Percentiles rank a stretch among this genome's conserved stretches.
Conservation (phyloP, 2,797 vertebrate genomes). For the Pangasius krempfi region DNA sequence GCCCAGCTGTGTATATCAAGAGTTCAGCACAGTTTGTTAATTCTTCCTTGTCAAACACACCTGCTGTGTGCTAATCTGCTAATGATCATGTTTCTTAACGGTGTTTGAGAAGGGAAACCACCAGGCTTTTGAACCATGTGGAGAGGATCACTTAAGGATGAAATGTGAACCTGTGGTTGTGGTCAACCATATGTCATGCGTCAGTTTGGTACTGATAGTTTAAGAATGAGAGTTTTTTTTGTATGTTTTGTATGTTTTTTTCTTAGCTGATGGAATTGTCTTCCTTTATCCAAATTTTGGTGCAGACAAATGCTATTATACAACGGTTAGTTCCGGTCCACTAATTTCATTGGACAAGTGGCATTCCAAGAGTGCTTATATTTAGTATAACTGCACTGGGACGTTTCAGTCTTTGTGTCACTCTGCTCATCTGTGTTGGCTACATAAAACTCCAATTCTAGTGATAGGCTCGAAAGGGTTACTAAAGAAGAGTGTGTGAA, state of each 20-base stretch:
- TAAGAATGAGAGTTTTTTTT: neutral
- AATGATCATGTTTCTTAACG: conserved; percentile 12
- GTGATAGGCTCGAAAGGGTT: neutral
- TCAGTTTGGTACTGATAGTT: neutral
- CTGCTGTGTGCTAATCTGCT: conserved; percentile 26
- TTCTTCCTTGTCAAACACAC: conserved; percentile 15
- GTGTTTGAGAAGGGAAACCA: neutral
- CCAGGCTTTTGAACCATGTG: neutral
- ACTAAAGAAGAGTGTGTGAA: neutral
- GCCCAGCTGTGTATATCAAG: neutral
- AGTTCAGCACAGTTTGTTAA: neutral
- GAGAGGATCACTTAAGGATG: neutral
- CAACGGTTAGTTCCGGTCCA: neutral
- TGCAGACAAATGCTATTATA: neutral
- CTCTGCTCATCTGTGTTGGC: neutral
- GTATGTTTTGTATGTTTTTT: neutral
- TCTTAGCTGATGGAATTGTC: neutral
- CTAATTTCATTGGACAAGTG: neutral
- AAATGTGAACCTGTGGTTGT: conserved; percentile 16
- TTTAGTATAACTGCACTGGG: neutral
- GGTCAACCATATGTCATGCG: neutral
- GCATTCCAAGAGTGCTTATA: neutral
- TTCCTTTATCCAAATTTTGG: neutral
- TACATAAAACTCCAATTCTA: neutral
- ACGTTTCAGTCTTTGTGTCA: neutral